phyloP scores from a whole-genome alignment of 2,797 vertebrate genomes.

The Geotria australis region DNA sequence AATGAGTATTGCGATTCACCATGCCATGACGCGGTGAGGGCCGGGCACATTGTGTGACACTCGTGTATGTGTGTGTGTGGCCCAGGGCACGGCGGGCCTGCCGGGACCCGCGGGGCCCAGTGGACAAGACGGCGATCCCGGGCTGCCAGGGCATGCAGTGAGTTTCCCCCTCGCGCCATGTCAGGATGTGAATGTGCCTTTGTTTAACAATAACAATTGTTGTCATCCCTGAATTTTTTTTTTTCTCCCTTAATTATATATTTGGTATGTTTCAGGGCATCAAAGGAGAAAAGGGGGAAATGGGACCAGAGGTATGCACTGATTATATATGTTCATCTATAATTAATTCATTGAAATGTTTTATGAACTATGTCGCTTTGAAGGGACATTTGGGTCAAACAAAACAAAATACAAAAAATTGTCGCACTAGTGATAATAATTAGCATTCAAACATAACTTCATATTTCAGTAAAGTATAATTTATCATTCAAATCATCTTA shows the following conservation, averaged over 20 bases:
- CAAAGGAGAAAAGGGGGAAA: constrained; percentile 36
- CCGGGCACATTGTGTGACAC: background rate
- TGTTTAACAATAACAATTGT: background rate
- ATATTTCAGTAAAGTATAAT: too few relatives aligned
- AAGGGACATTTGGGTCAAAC: too few relatives aligned
- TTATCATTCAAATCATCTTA: too few relatives aligned
- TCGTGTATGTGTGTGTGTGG: background rate
- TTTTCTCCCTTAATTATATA: background rate
- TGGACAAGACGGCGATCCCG: constrained; percentile 19
- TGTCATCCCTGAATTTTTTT: background rate
- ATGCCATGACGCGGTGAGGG: too few relatives aligned
- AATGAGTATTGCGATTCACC: too few relatives aligned
- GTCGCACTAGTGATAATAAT: too few relatives aligned
- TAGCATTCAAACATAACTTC: too few relatives aligned
- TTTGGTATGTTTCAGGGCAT: constrained; percentile 19
- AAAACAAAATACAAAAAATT: too few relatives aligned
- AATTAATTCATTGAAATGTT: background rate
- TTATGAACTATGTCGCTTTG: too few relatives aligned
- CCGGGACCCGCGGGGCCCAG: constrained; percentile 14
- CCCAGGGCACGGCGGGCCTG: constrained; percentile 8
- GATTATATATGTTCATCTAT: constrained; percentile 1
- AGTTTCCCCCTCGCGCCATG: constrained; percentile 4
- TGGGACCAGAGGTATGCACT: constrained; percentile 35
- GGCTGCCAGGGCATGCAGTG: constrained; percentile 17
- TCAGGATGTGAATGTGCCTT: too few relatives aligned